phyloP scores from a whole-genome alignment of 2,113 vertebrate species.

The Pipa parva region DNA sequence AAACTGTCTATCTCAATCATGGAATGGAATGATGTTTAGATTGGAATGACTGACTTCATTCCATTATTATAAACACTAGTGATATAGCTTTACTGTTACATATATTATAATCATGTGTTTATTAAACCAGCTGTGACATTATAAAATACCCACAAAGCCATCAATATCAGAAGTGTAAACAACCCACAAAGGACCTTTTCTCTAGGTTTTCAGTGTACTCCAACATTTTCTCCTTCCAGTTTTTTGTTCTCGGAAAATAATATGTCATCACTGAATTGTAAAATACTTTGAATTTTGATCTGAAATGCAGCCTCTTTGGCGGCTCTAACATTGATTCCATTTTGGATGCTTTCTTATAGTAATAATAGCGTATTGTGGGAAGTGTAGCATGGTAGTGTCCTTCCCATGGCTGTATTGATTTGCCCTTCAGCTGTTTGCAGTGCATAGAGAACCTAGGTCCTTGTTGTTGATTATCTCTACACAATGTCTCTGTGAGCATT shows the following conservation, averaged over 20 bases:
- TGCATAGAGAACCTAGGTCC: conserved; percentile 59
- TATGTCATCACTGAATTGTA: background rate
- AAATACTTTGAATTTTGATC: background rate
- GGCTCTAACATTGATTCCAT: conserved; percentile 18
- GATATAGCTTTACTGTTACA: no score
- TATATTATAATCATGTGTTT: no score
- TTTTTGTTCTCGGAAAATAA: background rate
- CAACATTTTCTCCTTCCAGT: background rate
- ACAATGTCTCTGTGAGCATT: conserved; percentile 68
- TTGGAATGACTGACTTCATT: no score
- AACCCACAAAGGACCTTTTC: no score
- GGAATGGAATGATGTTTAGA: no score
- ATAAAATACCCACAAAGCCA: background rate
- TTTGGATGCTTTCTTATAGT: conserved; percentile 46
- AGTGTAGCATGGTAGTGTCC: conserved; percentile 59
- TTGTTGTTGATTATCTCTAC: conserved; percentile 68
- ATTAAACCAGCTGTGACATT: no score
- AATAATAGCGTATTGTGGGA: conserved; percentile 54
- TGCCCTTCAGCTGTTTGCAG: conserved; percentile 68
- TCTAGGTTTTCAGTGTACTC: no score
- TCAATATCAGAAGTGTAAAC: background rate
- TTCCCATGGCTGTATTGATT: conserved; percentile 67
- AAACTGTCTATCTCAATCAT: no score
- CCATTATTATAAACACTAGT: no score
- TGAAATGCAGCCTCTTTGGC: background rate